Percentiles rank a stretch among this genome's conserved stretches.
Conservation (phyloP, 2,797 vertebrate genomes). For the Notamacropus eugenii region DNA sequence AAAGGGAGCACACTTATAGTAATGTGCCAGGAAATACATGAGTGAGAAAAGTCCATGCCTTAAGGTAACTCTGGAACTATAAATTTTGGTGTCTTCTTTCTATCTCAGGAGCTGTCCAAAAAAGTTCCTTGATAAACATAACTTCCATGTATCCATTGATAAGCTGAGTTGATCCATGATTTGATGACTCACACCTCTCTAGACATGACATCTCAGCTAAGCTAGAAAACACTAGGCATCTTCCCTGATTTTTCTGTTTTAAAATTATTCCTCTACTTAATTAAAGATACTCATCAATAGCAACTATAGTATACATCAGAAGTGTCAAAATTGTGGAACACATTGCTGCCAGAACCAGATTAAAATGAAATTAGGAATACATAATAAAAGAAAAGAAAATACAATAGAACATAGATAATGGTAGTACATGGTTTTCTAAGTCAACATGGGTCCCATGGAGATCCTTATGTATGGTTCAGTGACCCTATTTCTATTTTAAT, state of each 20-base stretch:
- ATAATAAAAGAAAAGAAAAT: background rate
- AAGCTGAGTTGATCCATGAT: background rate
- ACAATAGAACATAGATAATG: background rate
- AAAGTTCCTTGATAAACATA: background rate
- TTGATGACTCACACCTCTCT: background rate
- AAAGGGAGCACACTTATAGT: background rate
- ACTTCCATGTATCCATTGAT: background rate
- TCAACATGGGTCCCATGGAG: background rate
- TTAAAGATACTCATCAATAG: background rate
- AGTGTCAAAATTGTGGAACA: background rate
- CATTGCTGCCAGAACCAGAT: background rate
- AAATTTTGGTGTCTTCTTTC: background rate
- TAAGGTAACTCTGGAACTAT: background rate
- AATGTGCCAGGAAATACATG: background rate
- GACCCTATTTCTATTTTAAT: background rate
- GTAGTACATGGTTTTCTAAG: background rate
- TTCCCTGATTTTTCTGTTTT: background rate
- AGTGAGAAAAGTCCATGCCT: background rate
- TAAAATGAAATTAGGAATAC: background rate
- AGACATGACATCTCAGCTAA: background rate
- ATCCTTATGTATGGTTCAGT: background rate
- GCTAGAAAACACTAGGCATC: background rate
- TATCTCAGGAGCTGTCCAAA: background rate
- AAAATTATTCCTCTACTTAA: background rate
- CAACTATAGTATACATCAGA: background rate